Evolutionary conservation across 2,888 invertebrate species (phyloP).

Genomic region (Panorpa germanica): DNA sequence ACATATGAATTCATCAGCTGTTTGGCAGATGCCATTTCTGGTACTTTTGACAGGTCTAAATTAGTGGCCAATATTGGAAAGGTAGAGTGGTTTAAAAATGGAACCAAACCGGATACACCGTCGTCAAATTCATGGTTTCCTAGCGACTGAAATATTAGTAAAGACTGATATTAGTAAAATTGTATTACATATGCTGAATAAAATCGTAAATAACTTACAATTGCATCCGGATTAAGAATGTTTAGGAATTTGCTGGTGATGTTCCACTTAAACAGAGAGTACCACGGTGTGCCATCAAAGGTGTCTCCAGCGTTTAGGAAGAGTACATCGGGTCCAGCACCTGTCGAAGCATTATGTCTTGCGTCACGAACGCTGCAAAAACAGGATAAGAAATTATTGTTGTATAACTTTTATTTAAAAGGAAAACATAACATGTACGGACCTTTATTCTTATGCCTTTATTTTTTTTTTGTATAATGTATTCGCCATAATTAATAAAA

Average conservation of each 20-base stretch:
- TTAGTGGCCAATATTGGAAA: conserved; percentile 58
- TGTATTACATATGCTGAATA: background rate
- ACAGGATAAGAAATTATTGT: too few species aligned
- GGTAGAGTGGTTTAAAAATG: conserved; percentile 41
- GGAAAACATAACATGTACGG: too few species aligned
- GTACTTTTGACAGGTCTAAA: conserved; percentile 40
- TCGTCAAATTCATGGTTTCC: conserved; percentile 83
- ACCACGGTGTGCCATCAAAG: conserved; percentile 72
- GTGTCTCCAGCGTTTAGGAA: conserved; percentile 79
- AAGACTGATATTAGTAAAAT: background rate
- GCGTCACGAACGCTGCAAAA: too few species aligned
- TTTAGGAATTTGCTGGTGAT: conserved; percentile 61
- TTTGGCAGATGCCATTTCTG: conserved; percentile 28
- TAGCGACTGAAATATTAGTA: conserved; percentile 38
- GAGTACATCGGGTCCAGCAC: conserved; percentile 38
- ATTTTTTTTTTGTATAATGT: too few species aligned
- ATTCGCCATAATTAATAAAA: too few species aligned
- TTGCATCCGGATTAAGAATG: conserved; percentile 56
- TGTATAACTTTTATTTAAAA: too few species aligned
- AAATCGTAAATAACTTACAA: conserved; percentile 47
- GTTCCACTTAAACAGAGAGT: conserved; percentile 56
- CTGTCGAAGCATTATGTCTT: conserved; percentile 30
- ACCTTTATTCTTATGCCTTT: too few species aligned
- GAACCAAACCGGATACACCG: conserved; percentile 43
- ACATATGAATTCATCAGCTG: conserved; percentile 40